Percentiles rank a stretch among this genome's conserved stretches.
Evolutionary conservation across 2,888 invertebrate species (phyloP).

Genomic region (Agrochola litura): DNA sequence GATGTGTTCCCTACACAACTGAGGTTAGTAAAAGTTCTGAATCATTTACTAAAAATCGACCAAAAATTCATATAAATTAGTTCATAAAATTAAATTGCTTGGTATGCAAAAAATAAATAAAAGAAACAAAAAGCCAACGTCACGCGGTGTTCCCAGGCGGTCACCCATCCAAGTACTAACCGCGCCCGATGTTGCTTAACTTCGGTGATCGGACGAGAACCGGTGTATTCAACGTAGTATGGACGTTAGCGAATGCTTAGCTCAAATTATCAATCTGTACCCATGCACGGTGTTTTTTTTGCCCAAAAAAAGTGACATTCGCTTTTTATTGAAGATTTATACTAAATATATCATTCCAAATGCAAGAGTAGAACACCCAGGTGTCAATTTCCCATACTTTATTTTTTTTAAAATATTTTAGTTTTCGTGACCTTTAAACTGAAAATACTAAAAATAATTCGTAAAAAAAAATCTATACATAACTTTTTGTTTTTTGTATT

Average conservation of each 20-base stretch:
- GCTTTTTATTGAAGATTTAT: too few relatives aligned
- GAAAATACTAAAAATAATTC: too few relatives aligned
- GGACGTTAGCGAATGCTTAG: constrained; percentile 70
- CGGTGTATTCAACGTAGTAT: constrained; percentile 87
- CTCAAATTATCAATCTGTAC: neutral
- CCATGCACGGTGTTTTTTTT: too few relatives aligned
- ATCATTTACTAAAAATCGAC: neutral
- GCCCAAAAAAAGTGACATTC: too few relatives aligned
- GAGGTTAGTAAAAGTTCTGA: constrained; percentile 74
- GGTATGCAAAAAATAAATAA: neutral
- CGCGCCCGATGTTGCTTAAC: constrained; percentile 88
- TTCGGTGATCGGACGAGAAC: constrained; percentile 89
- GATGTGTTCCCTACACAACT: constrained; percentile 86
- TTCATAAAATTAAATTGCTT: neutral
- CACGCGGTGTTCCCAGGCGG: constrained; percentile 82
- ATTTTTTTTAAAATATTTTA: too few relatives aligned
- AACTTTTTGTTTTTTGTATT: too few relatives aligned
- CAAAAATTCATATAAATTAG: neutral
- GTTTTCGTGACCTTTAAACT: too few relatives aligned
- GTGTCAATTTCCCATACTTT: too few relatives aligned
- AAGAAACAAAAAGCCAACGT: constrained; percentile 69
- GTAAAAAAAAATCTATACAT: too few relatives aligned
- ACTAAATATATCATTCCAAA: too few relatives aligned
- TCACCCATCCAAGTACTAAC: constrained; percentile 87
- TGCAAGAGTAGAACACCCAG: too few relatives aligned